Percentiles rank a stretch among this genome's conserved stretches.
Evolutionary conservation across 37 sponge, comb jelly and placozoan species (phyloP).

Genomic region (Diacarnus erythraeanus): DNA sequence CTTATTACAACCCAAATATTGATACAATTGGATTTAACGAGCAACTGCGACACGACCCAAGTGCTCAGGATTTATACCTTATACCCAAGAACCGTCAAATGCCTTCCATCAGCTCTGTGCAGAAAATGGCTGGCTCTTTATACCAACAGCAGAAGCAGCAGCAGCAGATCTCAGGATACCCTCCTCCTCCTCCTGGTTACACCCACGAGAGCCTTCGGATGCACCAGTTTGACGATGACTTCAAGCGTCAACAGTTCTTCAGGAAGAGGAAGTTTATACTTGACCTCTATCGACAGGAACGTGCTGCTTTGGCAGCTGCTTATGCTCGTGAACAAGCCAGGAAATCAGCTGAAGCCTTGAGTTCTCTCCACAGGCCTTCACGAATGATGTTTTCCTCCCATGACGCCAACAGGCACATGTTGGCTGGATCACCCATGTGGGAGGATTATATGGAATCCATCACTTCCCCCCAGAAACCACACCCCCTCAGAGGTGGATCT

Average conservation of each 20-base stretch:
- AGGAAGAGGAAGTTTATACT: not conserved
- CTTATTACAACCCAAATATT: not conserved
- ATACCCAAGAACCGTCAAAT: not conserved
- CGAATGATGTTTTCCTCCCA: not conserved
- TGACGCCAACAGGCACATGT: not conserved
- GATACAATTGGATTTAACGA: not conserved
- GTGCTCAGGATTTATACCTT: not conserved
- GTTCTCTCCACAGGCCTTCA: conserved; percentile 11
- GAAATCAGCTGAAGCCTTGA: conserved; percentile 24
- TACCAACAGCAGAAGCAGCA: not conserved
- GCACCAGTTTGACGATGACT: conserved; percentile 10
- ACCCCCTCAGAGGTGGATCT: not conserved
- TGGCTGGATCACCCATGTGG: not conserved
- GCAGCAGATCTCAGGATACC: not conserved
- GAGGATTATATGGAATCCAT: not conserved
- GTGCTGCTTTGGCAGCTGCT: not conserved
- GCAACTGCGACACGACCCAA: not conserved
- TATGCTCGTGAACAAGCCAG: conserved; percentile 7
- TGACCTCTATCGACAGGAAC: conserved; percentile 3
- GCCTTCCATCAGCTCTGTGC: not conserved
- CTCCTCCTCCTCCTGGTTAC: not conserved
- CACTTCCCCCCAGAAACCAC: not conserved
- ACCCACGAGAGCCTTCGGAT: not conserved
- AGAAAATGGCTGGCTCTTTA: not conserved
- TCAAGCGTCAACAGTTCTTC: not conserved